A percentile compares a stretch with the other conserved stretches of the same genome.
Conservation (phyloP, 2,888 invertebrate species). For the Augiades crinisus region DNA sequence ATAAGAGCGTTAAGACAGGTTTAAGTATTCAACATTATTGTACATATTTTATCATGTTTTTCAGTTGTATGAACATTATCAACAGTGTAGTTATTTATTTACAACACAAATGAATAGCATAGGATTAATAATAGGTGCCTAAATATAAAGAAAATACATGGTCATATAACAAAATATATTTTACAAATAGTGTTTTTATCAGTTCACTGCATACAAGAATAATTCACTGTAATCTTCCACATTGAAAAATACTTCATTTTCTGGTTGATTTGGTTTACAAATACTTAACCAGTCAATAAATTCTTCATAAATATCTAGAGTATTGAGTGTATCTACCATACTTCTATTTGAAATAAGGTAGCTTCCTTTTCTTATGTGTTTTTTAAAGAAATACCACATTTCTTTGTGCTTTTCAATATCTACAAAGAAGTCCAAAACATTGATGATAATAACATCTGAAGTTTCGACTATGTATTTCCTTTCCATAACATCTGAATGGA, state of each 20-base stretch:
- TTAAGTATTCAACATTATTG: too few species aligned
- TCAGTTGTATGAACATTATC: too few species aligned
- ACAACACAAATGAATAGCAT: too few species aligned
- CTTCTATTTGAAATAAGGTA: constrained; percentile 82
- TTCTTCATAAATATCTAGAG: constrained; percentile 70
- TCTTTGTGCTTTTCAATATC: constrained; percentile 78
- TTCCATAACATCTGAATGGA: constrained; percentile 82
- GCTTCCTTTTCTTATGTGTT: constrained; percentile 76
- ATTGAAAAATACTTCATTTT: constrained; percentile 71
- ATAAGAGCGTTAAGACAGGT: too few species aligned
- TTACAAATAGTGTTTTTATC: too few species aligned
- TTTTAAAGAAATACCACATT: constrained; percentile 82
- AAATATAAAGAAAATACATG: too few species aligned
- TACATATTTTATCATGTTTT: too few species aligned
- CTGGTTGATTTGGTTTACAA: constrained; percentile 61
- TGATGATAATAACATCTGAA: constrained; percentile 84
- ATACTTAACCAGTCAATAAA: constrained; percentile 72
- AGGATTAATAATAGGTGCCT: too few species aligned
- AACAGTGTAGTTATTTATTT: too few species aligned
- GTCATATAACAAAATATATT: too few species aligned
- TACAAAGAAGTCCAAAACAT: constrained; percentile 86
- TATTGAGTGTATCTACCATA: constrained; percentile 74
- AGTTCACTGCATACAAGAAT: constrained; percentile 69
- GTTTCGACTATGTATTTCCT: constrained; percentile 73
- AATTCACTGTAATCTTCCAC: constrained; percentile 62